A percentile compares a stretch with the other conserved stretches of the same genome.
Conservation (phyloP, 2,888 invertebrate species). For the Cyclophora punctaria region DNA sequence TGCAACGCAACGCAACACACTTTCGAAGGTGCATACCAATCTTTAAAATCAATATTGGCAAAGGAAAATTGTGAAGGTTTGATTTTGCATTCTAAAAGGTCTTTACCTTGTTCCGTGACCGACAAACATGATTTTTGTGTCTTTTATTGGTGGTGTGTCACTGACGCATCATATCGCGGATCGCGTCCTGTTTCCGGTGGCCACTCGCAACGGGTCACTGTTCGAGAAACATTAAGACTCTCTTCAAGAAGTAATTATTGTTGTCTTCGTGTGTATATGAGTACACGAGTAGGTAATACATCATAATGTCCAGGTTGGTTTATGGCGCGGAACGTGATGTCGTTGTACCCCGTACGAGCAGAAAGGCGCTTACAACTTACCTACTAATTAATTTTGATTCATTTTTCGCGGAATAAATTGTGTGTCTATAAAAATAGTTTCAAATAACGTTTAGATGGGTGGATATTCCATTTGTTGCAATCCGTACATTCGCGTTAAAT, state of each 20-base stretch:
- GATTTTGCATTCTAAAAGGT: slow-evolving; percentile 2
- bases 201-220: slow-evolving; percentile 33
- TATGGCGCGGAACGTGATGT: slow-evolving; percentile 72
- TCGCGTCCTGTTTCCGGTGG: slow-evolving; percentile 17
- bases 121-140: slow-evolving; percentile 29
- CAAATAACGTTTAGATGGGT: no score
- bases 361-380: slow-evolving; percentile 34
- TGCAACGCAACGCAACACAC: no score
- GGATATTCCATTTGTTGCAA: no score
- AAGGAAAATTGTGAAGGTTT: no score
- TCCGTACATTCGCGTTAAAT: no score
- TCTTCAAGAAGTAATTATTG: slow-evolving; percentile 49
- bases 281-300: slow-evolving; percentile 45
- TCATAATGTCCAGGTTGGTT: slow-evolving; percentile 65
- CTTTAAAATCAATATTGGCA: no score
- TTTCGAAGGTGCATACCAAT: no score
- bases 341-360: slow-evolving; percentile 60
- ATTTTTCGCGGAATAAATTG: no score
- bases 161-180: slow-evolving; percentile 19
- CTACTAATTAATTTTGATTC: not conserved
- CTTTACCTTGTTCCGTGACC: slow-evolving; percentile 50
- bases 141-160: slow-evolving; percentile 26
- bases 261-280: slow-evolving; percentile 47
- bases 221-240: slow-evolving; percentile 41
- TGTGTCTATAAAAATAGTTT: no score